Evolutionary conservation across 1,140 invertebrate species (phyloP).

Genomic region (Scaptomyza graminum): DNA sequence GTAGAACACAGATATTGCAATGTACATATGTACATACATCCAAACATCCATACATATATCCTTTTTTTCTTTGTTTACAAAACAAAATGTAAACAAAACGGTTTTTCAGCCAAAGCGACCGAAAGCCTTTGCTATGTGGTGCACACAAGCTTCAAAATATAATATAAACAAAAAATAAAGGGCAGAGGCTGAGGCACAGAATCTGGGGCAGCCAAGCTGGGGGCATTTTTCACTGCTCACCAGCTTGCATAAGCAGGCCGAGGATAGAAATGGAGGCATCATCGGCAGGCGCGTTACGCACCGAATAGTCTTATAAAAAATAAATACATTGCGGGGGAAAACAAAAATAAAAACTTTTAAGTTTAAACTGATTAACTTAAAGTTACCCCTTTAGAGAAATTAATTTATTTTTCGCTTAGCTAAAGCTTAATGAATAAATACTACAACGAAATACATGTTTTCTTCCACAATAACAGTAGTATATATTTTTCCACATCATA

Average conservation of each 20-base stretch:
- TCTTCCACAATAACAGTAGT: too few relatives aligned
- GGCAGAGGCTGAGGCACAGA: conserved; percentile 42
- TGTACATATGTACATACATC: too few relatives aligned
- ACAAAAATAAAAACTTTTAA: conserved; percentile 18
- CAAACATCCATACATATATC: conserved; percentile 28
- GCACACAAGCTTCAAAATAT: conserved; percentile 59
- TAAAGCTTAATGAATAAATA: neutral
- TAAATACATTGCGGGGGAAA: conserved; percentile 39
- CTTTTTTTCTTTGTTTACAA: conserved; percentile 77
- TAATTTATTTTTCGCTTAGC: neutral
- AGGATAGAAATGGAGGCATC: conserved; percentile 26
- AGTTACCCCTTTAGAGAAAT: conserved; percentile 1
- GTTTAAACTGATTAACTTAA: conserved; percentile 6
- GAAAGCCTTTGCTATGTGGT: conserved; percentile 64
- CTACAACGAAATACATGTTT: neutral
- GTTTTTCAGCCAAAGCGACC: conserved; percentile 63
- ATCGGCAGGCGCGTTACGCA: conserved; percentile 57
- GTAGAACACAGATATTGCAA: conserved; percentile 61
- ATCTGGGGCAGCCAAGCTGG: conserved; percentile 80
- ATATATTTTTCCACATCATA: too few relatives aligned
- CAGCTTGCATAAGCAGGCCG: conserved; percentile 75
- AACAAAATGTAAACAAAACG: conserved; percentile 82
- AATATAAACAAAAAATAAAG: conserved; percentile 44
- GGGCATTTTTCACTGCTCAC: conserved; percentile 63
- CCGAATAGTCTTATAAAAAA: conserved; percentile 58